phyloP scores from a whole-genome alignment of 2,797 vertebrate genomes.

The Otus scops region DNA sequence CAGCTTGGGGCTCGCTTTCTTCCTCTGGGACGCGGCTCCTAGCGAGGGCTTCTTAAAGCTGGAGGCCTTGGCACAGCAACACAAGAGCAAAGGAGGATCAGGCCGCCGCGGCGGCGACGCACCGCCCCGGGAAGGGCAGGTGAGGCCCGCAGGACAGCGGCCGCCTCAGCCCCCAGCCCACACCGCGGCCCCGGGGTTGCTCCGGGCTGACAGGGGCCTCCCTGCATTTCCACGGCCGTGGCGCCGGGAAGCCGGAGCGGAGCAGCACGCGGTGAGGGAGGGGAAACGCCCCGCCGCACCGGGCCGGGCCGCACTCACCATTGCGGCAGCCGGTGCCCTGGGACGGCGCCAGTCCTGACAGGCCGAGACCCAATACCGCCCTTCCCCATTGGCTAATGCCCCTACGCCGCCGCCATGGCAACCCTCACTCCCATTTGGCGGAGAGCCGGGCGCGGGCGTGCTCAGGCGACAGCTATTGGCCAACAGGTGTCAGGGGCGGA shows the following conservation, averaged over 20 bases:
- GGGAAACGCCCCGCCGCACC: background rate
- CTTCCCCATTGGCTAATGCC: background rate
- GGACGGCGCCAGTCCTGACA: rapidly evolving
- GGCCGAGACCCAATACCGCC: background rate
- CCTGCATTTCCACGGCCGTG: background rate
- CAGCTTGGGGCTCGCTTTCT: conserved; percentile 81
- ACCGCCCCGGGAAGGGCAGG: background rate
- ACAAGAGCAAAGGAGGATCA: background rate
- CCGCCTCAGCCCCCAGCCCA: background rate
- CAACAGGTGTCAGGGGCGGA: rapidly evolving
- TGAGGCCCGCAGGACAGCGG: background rate
- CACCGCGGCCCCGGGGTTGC: no score
- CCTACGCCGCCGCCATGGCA: background rate
- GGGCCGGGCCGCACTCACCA: background rate
- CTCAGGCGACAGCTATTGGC: background rate
- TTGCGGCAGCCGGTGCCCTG: background rate
- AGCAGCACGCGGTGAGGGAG: no score
- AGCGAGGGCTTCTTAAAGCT: conserved; percentile 83
- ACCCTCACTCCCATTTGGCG: background rate
- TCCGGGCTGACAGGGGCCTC: background rate
- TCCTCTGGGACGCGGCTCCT: conserved; percentile 80
- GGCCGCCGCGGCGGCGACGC: background rate
- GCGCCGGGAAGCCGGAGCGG: no score
- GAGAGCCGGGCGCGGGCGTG: background rate
- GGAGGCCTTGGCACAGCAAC: conserved; percentile 78